Conservation (phyloP, 1,140 invertebrate species). For the Maconellicoccus hirsutus region DNA sequence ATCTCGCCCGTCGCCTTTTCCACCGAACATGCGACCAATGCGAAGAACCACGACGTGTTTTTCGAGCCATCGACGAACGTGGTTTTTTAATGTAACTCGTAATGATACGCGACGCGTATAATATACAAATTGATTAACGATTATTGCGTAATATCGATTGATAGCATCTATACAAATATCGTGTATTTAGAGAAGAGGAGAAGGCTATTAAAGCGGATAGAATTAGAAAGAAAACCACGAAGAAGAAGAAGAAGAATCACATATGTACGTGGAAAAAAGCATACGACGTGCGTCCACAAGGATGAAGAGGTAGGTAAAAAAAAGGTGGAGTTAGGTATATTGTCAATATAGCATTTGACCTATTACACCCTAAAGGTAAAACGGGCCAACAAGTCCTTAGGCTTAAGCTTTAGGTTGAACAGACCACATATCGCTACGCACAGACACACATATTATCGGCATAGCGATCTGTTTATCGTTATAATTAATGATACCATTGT, state of each 20-base stretch:
- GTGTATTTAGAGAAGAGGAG: slow-evolving; percentile 2
- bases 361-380: slow-evolving; percentile 4
- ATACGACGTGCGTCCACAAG: neutral
- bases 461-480: slow-evolving; percentile 21
- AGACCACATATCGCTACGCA: slow-evolving; percentile 15
- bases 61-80: neutral
- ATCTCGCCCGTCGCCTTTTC: no score
- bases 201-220: slow-evolving; percentile 11
- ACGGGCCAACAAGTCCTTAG: slow-evolving; percentile 1
- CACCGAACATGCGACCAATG: no score
- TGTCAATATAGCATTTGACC: slow-evolving; percentile 19
- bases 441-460: slow-evolving; percentile 22
- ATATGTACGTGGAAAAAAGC: no score
- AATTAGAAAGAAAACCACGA: slow-evolving; percentile 16
- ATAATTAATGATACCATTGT: slow-evolving; percentile 21
- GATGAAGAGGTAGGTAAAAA: neutral
- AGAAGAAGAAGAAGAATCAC: no score
- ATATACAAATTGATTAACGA: slow-evolving; percentile 19
- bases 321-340: slow-evolving; percentile 13
- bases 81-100: neutral
- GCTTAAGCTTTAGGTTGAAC: slow-evolving; percentile 21
- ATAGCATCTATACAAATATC: slow-evolving; percentile 20
- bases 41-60: neutral
- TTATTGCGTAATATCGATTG: slow-evolving; percentile 21
- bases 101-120: neutral